phyloP scores from a whole-genome alignment of 1,140 invertebrate species.

The Meloidogyne hapla region DNA sequence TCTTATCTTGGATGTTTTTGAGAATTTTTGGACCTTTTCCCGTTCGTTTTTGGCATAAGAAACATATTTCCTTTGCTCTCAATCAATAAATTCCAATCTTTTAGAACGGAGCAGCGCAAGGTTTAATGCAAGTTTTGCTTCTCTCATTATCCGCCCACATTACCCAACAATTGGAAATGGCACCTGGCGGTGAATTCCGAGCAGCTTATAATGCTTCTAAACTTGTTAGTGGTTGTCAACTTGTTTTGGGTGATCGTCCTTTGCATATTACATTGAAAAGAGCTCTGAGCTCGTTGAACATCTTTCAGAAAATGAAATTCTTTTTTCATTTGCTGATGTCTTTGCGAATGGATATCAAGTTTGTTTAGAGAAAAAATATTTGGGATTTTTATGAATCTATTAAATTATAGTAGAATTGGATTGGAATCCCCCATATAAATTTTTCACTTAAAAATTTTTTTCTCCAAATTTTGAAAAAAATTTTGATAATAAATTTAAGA shows the following conservation, averaged over 20 bases:
- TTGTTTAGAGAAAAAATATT: constrained; percentile 8
- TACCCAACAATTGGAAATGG: constrained; percentile 73
- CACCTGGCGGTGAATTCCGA: constrained; percentile 75
- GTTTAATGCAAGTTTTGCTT: constrained; percentile 83
- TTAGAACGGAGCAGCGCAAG: constrained; percentile 75
- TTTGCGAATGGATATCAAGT: constrained; percentile 51
- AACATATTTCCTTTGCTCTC: too few relatives aligned
- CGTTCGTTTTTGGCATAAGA: too few relatives aligned
- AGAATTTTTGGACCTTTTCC: too few relatives aligned
- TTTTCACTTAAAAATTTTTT: not conserved
- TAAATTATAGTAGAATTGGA: too few relatives aligned
- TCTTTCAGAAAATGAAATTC: constrained; percentile 57
- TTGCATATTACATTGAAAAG: constrained; percentile 60
- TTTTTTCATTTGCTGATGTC: constrained; percentile 54
- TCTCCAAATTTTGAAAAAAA: not conserved
- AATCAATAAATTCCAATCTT: too few relatives aligned
- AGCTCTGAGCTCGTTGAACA: constrained; percentile 47
- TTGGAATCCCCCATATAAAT: too few relatives aligned
- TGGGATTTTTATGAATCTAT: too few relatives aligned
- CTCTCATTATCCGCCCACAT: constrained; percentile 87
- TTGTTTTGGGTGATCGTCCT: constrained; percentile 62
- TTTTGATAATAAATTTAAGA: constrained; percentile 29
- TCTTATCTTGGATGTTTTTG: too few relatives aligned
- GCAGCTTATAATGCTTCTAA: constrained; percentile 79
- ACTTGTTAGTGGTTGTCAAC: constrained; percentile 44